phyloP scores from a whole-genome alignment of 2,888 invertebrate genomes.

The Drosophila anceps region DNA sequence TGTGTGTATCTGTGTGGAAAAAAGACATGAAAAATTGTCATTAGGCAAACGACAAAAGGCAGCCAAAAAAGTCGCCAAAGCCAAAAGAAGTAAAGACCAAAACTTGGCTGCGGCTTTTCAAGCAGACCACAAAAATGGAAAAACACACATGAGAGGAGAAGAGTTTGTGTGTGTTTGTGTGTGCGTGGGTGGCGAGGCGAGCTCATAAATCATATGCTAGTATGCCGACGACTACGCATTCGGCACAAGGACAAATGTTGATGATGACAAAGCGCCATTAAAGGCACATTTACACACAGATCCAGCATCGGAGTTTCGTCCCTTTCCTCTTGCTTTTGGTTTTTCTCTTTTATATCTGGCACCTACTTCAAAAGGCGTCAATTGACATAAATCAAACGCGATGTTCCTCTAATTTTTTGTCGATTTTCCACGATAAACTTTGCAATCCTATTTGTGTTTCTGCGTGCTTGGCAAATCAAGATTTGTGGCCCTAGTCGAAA shows the following conservation, averaged over 20 bases:
- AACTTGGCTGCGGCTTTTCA: constrained; percentile 62
- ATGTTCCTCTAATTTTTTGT: constrained; percentile 78
- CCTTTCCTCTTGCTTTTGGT: not conserved
- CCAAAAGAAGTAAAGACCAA: constrained; percentile 35
- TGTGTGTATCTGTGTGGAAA: constrained; percentile 17
- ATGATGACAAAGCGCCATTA: constrained; percentile 84
- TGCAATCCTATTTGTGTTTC: constrained; percentile 25
- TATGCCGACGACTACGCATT: constrained; percentile 66
- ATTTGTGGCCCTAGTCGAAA: constrained; percentile 50
- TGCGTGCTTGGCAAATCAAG: constrained; percentile 45
- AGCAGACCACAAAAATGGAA: constrained; percentile 18
- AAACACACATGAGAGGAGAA: constrained; percentile 30
- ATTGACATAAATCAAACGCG: constrained; percentile 78
- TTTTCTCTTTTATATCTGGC: constrained; percentile 13
- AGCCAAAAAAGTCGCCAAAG: constrained; percentile 33
- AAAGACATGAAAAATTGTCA: constrained; percentile 75
- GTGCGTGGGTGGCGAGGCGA: constrained; percentile 56
- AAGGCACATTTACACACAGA: constrained; percentile 80
- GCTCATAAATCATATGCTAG: constrained; percentile 72
- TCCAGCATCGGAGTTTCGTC: constrained; percentile 7
- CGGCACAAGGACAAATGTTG: constrained; percentile 80
- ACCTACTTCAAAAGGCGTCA: constrained; percentile 58
- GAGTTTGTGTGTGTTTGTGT: constrained; percentile 10
- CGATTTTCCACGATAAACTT: constrained; percentile 62
- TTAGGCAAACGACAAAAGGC: constrained; percentile 55